A percentile compares a stretch with the other conserved stretches of the same genome.
These are phyloP conservation scores for Drosophila picticornis DNA, from an alignment of 2,888 invertebrate species.

Conservation along the genomic window DNA sequence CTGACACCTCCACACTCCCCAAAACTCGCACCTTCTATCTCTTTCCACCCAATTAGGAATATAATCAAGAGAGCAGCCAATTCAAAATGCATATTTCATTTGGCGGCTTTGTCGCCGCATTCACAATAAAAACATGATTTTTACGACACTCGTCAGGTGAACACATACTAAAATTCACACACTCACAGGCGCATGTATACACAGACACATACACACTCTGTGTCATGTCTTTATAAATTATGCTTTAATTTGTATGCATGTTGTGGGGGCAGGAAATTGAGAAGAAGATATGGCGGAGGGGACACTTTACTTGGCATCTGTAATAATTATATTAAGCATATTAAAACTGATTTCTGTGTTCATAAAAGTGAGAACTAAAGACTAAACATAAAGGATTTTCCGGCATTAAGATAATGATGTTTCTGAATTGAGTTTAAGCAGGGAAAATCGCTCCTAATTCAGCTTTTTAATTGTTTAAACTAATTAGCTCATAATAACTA, in stretches of 20 bases:
- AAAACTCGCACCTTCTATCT: not conserved
- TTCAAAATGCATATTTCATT: slow-evolving; percentile 66
- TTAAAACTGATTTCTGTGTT: slow-evolving; percentile 52
- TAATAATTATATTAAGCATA: slow-evolving; percentile 51
- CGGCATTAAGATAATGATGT: slow-evolving; percentile 28
- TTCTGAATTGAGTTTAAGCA: not conserved
- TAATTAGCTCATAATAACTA: slow-evolving; percentile 25
- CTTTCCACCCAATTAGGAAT: slow-evolving; percentile 15
- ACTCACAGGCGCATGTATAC: slow-evolving; percentile 12
- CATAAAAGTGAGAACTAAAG: slow-evolving; percentile 21
- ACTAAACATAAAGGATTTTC: slow-evolving; percentile 43
- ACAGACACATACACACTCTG: slow-evolving; percentile 6
- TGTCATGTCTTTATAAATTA: slow-evolving; percentile 52
- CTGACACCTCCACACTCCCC: too few species aligned
- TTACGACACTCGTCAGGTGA: slow-evolving; percentile 60
- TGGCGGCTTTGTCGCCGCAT: slow-evolving; percentile 35
- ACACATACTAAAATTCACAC: slow-evolving; percentile 12
- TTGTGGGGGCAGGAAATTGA: slow-evolving; percentile 16
- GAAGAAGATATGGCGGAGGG: not conserved
- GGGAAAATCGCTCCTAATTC: not conserved
- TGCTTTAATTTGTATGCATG: slow-evolving; percentile 75
- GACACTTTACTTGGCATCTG: not conserved
- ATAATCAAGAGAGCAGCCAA: slow-evolving; percentile 22
- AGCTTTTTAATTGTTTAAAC: slow-evolving; percentile 11
- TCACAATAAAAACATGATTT: slow-evolving; percentile 64